Percentiles rank a stretch among this genome's conserved stretches.
Evolutionary conservation across 2,888 invertebrate genomes (phyloP).

Genomic region (Carterocephalus palaemon): DNA sequence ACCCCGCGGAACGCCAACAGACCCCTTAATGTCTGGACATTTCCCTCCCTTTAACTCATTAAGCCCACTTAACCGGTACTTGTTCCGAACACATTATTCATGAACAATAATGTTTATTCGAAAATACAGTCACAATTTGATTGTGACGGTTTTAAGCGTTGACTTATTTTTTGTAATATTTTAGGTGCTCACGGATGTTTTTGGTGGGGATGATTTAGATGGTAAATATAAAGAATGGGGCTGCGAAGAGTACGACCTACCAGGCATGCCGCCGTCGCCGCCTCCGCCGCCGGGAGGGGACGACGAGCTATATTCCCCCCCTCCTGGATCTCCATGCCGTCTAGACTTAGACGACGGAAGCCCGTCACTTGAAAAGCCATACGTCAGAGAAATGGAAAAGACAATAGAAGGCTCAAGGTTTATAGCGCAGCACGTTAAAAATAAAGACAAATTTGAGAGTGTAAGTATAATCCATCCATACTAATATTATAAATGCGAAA

Average conservation of each 20-base stretch:
- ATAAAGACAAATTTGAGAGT: conserved; percentile 96
- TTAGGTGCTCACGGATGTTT: conserved; percentile 89
- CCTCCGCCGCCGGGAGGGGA: conserved; percentile 88
- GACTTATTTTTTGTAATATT: conserved; percentile 13
- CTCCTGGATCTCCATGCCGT: conserved; percentile 82
- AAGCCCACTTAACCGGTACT: too few relatives aligned
- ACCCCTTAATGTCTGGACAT: conserved; percentile 57
- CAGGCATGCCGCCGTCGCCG: conserved; percentile 84
- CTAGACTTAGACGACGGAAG: conserved; percentile 81
- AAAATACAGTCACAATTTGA: too few relatives aligned
- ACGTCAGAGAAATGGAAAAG: conserved; percentile 92
- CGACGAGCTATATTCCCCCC: conserved; percentile 90
- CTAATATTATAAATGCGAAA: too few relatives aligned
- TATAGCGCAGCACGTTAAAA: conserved; percentile 96
- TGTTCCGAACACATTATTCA: too few relatives aligned
- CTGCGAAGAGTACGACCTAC: conserved; percentile 86
- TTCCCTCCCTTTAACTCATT: too few relatives aligned
- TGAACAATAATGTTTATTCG: too few relatives aligned
- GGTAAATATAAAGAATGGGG: conserved; percentile 75
- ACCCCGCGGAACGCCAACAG: conserved; percentile 47
- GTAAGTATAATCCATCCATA: conserved; percentile 84
- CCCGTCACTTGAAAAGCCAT: conserved; percentile 90
- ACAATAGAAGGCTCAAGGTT: conserved; percentile 95
- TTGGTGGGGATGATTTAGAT: conserved; percentile 78
- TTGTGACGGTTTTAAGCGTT: neutral